phyloP scores from a whole-genome alignment of 2,113 vertebrate species.

The Chrysochloris asiatica region DNA sequence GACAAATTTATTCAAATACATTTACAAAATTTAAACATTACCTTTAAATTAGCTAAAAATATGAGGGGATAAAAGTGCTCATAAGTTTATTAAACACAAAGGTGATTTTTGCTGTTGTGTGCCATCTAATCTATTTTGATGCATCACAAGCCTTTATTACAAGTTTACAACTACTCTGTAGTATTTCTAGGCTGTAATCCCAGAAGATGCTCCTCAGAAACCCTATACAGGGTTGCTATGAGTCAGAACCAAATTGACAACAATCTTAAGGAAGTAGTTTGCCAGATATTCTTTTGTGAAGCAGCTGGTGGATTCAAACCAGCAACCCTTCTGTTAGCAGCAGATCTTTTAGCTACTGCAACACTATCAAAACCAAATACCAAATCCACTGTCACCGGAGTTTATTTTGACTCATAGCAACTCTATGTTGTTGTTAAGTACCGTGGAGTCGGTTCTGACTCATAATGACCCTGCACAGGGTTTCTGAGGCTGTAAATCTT shows the following conservation, averaged over 20 bases:
- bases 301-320: neutral
- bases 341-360: neutral
- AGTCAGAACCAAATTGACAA: too few species aligned
- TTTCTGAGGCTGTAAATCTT: too few species aligned
- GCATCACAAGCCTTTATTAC: neutral
- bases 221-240: too few species aligned
- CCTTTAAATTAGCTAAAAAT: conserved; percentile 15
- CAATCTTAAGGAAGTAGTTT: neutral
- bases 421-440: too few species aligned
- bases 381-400: neutral
- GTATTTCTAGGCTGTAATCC: too few species aligned
- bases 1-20: conserved; percentile 24
- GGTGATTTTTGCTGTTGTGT: neutral
- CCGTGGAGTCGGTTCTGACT: too few species aligned
- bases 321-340: neutral
- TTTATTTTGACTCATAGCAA: neutral
- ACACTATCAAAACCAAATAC: neutral
- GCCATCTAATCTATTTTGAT: neutral
- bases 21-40: conserved; percentile 21
- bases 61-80: conserved; percentile 43
- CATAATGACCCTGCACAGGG: too few species aligned
- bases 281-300: neutral
- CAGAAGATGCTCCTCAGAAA: too few species aligned
- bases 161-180: neutral
- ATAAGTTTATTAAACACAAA: conserved; percentile 7